These are phyloP conservation scores for Cheilosia scutellata DNA, from an alignment of 2,888 invertebrate genomes.

Conservation along the genomic window DNA sequence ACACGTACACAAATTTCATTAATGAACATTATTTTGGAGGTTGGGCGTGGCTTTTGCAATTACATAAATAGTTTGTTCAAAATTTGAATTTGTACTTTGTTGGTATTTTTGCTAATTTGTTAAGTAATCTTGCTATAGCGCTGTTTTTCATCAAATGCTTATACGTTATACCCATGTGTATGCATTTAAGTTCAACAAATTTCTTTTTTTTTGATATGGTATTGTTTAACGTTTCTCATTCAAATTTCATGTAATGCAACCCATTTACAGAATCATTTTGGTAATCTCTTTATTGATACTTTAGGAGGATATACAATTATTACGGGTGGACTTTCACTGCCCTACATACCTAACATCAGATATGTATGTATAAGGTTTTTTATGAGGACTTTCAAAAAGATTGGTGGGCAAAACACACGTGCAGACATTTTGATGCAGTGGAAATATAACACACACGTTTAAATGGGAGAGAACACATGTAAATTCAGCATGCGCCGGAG, in stretches of 20 bases:
- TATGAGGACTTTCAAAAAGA: too few species aligned
- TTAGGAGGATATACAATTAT: too few species aligned
- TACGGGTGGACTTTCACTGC: neutral
- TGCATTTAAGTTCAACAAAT: slow-evolving; percentile 7
- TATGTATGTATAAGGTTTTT: too few species aligned
- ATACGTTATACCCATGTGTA: slow-evolving; percentile 7
- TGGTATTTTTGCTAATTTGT: slow-evolving; percentile 31
- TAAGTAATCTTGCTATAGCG: slow-evolving; percentile 47
- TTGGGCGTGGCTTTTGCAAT: slow-evolving; percentile 44
- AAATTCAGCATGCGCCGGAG: too few species aligned
- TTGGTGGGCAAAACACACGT: too few species aligned
- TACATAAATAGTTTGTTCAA: slow-evolving; percentile 9
- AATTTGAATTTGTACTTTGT: slow-evolving; percentile 10
- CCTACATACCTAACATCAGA: too few species aligned
- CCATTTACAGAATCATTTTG: neutral
- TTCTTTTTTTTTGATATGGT: neutral
- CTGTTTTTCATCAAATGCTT: slow-evolving; percentile 22
- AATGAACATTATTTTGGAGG: slow-evolving; percentile 10
- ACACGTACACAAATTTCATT: slow-evolving; percentile 51
- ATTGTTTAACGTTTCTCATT: neutral
- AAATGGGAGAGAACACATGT: too few species aligned
- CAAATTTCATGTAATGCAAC: neutral
- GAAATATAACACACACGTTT: too few species aligned
- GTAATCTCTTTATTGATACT: neutral
- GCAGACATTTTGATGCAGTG: too few species aligned